Conservation (phyloP, 2,113 vertebrate species). For the Narcine bancroftii region DNA sequence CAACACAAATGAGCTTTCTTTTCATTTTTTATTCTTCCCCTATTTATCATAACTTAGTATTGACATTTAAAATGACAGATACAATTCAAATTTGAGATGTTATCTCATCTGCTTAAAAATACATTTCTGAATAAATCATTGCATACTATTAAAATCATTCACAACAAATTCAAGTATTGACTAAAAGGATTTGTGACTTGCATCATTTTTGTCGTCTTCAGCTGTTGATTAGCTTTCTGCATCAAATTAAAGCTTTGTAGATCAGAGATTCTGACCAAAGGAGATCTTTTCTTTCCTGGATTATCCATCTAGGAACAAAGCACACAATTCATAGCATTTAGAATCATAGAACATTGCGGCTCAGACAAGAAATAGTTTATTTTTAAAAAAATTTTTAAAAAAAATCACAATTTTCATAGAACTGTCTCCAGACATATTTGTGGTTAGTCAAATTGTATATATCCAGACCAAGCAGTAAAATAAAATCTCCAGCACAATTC, state of each 20-base stretch:
- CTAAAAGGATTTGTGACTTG: neutral
- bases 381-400: no score
- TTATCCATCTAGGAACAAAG: slow-evolving; percentile 48
- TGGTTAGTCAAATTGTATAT: neutral
- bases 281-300: slow-evolving; percentile 44
- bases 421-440: no score
- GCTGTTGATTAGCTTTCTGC: slow-evolving; percentile 47
- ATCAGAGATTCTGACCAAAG: slow-evolving; percentile 63
- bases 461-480: neutral
- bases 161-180: neutral
- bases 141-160: neutral
- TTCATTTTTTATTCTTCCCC: neutral
- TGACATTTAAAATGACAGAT: neutral
- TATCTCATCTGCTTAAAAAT: neutral
- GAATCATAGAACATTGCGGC: no score
- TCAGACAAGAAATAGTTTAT: neutral
- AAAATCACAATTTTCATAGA: neutral
- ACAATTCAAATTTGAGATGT: neutral
- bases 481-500: neutral
- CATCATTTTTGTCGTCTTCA: slow-evolving; percentile 39
- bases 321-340: slow-evolving; percentile 17
- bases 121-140: neutral
- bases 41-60: neutral
- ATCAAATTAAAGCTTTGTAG: slow-evolving; percentile 60
- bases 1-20: neutral